Evolutionary conservation across 2,888 invertebrate species (phyloP).

Genomic region (Epirrita christyi): DNA sequence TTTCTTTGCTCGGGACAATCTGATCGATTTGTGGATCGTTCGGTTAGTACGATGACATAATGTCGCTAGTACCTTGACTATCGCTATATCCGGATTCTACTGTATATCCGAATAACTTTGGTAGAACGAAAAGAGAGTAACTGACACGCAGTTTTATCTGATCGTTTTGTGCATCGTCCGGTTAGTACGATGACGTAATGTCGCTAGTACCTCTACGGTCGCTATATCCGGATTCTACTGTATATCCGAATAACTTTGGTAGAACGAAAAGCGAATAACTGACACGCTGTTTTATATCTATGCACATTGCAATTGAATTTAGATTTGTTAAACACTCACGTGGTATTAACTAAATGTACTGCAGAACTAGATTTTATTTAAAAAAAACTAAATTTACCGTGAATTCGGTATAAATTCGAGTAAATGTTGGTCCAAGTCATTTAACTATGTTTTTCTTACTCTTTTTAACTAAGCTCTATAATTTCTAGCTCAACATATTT

Average conservation of each 20-base stretch:
- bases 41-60: too few relatives aligned
- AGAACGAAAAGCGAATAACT: neutral
- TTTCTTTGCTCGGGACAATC: too few relatives aligned
- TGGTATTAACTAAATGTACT: neutral
- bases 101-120: too few relatives aligned
- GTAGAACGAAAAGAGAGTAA: neutral
- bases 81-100: too few relatives aligned
- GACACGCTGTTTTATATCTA: constrained; percentile 14
- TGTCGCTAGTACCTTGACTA: too few relatives aligned
- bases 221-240: too few relatives aligned
- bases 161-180: too few relatives aligned
- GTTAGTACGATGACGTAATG: too few relatives aligned
- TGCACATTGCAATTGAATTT: neutral
- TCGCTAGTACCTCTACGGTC: too few relatives aligned
- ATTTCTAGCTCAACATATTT: constrained; percentile 10
- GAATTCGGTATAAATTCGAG: neutral
- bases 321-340: neutral
- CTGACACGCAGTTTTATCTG: constrained; percentile 10
- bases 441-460: neutral
- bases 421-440: constrained; percentile 17
- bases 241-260: too few relatives aligned
- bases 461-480: constrained; percentile 20
- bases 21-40: too few relatives aligned
- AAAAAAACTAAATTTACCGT: neutral
- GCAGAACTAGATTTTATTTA: neutral